Evolutionary conservation across 2,888 invertebrate species (phyloP).

Genomic region (Trissonchulus sp.): DNA sequence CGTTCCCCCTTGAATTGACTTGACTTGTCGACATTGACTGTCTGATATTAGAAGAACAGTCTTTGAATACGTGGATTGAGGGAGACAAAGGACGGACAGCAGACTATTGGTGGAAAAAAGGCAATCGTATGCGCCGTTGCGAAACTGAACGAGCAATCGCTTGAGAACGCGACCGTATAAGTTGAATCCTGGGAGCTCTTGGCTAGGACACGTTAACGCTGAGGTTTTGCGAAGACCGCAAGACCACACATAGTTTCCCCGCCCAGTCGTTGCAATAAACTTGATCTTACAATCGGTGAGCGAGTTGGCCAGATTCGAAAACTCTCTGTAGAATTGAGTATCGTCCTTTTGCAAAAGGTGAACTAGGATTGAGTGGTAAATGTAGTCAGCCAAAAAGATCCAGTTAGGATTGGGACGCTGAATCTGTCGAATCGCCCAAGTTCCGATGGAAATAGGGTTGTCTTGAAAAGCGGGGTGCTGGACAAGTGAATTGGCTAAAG

Average conservation of each 20-base stretch:
- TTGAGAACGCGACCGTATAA: background rate
- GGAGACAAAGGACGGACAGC: background rate
- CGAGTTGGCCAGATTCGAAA: background rate
- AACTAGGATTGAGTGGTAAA: background rate
- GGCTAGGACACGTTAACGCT: background rate
- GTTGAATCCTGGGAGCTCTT: background rate
- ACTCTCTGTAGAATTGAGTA: background rate
- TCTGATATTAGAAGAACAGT: background rate
- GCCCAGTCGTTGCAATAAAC: no score
- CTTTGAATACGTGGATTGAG: background rate
- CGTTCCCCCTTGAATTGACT: background rate
- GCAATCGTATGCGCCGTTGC: background rate
- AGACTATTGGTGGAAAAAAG: background rate
- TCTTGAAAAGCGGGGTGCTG: slow-evolving; percentile 4
- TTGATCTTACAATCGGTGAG: background rate
- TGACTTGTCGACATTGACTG: background rate
- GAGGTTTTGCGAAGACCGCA: slow-evolving; percentile 1
- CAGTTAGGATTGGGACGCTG: background rate
- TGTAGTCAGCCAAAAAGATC: background rate
- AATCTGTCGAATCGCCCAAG: background rate
- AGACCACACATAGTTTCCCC: background rate
- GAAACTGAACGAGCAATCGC: background rate
- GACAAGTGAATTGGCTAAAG: background rate
- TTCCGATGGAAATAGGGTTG: slow-evolving; percentile 3
- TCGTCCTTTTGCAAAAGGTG: background rate